Evolutionary conservation across 1,140 invertebrate species (phyloP).

Genomic region (Drosophila varians): DNA sequence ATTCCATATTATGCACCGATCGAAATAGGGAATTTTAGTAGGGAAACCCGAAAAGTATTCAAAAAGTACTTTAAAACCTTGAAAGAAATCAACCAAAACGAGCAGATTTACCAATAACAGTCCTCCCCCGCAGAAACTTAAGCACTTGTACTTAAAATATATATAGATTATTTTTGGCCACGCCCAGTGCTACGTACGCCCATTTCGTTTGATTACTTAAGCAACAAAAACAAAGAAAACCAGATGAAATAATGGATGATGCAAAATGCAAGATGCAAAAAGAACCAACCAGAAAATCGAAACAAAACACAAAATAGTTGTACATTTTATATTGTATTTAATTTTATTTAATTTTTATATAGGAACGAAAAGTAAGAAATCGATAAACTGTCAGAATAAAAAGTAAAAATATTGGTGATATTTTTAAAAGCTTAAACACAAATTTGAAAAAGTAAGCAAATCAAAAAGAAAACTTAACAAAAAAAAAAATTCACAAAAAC

Average conservation of each 20-base stretch:
- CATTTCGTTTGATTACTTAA: conserved; percentile 68
- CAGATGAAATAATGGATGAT: conserved; percentile 14
- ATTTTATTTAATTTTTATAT: conserved; percentile 73
- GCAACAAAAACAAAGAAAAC: conserved; percentile 40
- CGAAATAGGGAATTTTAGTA: conserved; percentile 11
- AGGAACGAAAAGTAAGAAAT: conserved; percentile 47
- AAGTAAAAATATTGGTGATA: conserved; percentile 79
- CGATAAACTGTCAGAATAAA: conserved; percentile 53
- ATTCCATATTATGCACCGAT: conserved; percentile 56
- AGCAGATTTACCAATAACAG: conserved; percentile 10
- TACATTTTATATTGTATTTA: conserved; percentile 79
- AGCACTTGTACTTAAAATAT: conserved; percentile 75
- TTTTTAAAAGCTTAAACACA: conserved; percentile 68
- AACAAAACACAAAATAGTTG: conserved; percentile 63
- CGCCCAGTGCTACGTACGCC: conserved; percentile 51
- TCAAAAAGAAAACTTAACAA: conserved; percentile 20
- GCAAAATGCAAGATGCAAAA: conserved; percentile 45
- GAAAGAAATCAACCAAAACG: neutral
- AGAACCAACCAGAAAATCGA: conserved; percentile 65
- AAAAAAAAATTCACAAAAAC: conserved; percentile 26
- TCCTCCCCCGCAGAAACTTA: conserved; percentile 42
- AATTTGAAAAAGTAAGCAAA: conserved; percentile 41
- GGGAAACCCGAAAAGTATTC: conserved; percentile 52
- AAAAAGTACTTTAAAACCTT: conserved; percentile 54
- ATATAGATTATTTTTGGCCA: conserved; percentile 40